Conservation (phyloP, 2,888 invertebrate species). For the Apodemia hepburni region DNA sequence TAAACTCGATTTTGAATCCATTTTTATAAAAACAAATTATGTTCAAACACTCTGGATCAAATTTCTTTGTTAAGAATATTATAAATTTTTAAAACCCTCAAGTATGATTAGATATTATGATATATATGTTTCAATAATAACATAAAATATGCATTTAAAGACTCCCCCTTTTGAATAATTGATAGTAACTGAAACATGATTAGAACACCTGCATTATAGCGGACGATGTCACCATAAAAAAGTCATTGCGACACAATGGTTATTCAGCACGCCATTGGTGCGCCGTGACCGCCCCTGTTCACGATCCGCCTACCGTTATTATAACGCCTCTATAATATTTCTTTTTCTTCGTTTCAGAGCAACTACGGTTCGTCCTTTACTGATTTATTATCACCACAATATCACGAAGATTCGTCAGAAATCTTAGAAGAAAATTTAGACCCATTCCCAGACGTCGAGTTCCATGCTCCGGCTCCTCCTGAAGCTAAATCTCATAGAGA, state of each 20-base stretch:
- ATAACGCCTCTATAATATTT: slow-evolving; percentile 57
- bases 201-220: slow-evolving; percentile 48
- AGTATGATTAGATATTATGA: background rate
- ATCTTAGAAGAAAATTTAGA: slow-evolving; percentile 86
- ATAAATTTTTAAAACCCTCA: background rate
- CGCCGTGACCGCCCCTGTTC: slow-evolving; percentile 56
- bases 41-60: background rate
- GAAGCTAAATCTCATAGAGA: slow-evolving; percentile 65
- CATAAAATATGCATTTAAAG: background rate
- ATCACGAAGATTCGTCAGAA: slow-evolving; percentile 85
- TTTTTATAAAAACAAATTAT: background rate
- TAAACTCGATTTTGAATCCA: no score
- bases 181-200: slow-evolving; percentile 32
- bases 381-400: slow-evolving; percentile 87
- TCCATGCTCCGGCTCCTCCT: slow-evolving; percentile 66
- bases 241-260: slow-evolving; percentile 33
- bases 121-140: background rate
- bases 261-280: slow-evolving; percentile 55
- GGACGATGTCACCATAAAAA: slow-evolving; percentile 37
- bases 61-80: background rate
- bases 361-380: slow-evolving; percentile 90
- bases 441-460: slow-evolving; percentile 86
- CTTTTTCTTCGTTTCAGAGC: slow-evolving; percentile 81
- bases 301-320: slow-evolving; percentile 59
- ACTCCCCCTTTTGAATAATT: slow-evolving; percentile 13